phyloP scores from a whole-genome alignment of 2,888 invertebrate genomes.

The Athripsodes cinereus region DNA sequence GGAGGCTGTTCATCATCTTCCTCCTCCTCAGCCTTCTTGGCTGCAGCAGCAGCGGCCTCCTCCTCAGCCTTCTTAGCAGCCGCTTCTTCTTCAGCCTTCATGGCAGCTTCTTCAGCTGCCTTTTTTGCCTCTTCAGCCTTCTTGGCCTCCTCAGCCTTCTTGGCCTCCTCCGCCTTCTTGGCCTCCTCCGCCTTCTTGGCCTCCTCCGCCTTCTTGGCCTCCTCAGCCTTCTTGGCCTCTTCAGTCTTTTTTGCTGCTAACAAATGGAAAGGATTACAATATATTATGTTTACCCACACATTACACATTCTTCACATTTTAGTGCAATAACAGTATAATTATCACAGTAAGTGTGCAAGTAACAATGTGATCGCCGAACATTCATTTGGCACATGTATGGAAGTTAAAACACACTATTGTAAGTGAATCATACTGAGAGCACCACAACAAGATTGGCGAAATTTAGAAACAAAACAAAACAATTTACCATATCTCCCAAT shows the following conservation, averaged over 20 bases:
- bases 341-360: no score
- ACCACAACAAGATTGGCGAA: no score
- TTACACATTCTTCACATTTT: no score
- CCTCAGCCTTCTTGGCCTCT: slow-evolving; percentile 6
- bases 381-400: no score
- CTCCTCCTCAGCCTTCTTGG: slow-evolving; percentile 36
- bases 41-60: slow-evolving; percentile 29
- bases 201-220: slow-evolving; percentile 9
- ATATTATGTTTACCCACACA: no score
- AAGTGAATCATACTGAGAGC: no score
- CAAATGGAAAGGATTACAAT: no score
- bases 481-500: no score
- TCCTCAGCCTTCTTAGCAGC: slow-evolving; percentile 5
- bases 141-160: slow-evolving; percentile 5
- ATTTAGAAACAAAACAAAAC: no score
- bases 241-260: slow-evolving; percentile 1
- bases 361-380: no score
- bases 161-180: slow-evolving; percentile 9
- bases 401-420: no score
- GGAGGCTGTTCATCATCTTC: slow-evolving; percentile 10
- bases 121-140: slow-evolving; percentile 28
- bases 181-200: slow-evolving; percentile 2
- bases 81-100: slow-evolving; percentile 9
- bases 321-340: no score
- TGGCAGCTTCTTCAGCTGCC: slow-evolving; percentile 26